Percentiles rank a stretch among this genome's conserved stretches.
phyloP scores from a whole-genome alignment of 2,797 vertebrate species.

The Schizothorax lantsangensis region DNA sequence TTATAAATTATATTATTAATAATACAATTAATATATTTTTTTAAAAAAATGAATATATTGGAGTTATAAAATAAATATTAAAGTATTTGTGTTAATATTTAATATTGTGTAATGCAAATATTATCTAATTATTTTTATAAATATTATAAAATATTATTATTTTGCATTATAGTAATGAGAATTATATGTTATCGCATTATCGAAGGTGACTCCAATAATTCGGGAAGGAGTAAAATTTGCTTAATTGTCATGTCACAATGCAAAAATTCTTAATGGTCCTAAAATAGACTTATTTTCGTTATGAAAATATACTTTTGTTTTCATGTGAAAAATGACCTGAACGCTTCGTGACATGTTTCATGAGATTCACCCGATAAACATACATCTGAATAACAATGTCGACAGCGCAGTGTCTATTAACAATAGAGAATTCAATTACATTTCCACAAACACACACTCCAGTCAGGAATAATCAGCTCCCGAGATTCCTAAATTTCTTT shows the following conservation, averaged over 20 bases:
- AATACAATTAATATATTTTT: background rate
- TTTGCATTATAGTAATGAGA: background rate
- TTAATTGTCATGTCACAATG: background rate
- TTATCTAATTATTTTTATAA: background rate
- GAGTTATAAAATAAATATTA: background rate
- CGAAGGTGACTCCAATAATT: background rate
- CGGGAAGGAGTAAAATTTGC: too few relatives aligned
- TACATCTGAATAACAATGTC: background rate
- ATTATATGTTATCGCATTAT: background rate
- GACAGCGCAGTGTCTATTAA: background rate
- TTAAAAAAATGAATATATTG: background rate
- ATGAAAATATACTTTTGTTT: background rate
- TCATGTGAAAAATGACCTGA: background rate
- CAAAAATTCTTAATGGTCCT: background rate
- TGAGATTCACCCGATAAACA: background rate
- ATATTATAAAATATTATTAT: background rate
- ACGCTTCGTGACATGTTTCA: background rate
- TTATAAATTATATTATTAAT: background rate
- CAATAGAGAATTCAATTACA: constrained; percentile 17
- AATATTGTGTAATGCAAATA: background rate
- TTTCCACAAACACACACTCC: background rate
- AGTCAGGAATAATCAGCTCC: background rate
- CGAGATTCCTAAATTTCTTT: constrained; percentile 28
- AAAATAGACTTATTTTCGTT: background rate
- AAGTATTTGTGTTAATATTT: background rate